Percentiles rank a stretch among this genome's conserved stretches.
Evolutionary conservation across 2,888 invertebrate genomes (phyloP).

Genomic region (Junonia oenone): DNA sequence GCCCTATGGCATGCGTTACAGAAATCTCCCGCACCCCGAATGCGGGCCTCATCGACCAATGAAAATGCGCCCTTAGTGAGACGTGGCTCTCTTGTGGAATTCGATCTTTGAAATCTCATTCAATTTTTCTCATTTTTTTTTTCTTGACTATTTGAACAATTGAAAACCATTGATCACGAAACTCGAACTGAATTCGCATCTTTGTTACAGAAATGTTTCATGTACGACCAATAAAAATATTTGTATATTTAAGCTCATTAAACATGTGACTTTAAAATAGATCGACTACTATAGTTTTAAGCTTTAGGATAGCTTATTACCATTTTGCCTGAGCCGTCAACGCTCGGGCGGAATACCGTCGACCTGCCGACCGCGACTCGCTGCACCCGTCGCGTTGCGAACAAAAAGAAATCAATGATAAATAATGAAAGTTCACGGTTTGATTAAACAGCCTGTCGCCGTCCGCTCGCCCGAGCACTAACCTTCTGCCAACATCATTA

Average conservation of each 20-base stretch:
- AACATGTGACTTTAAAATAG: too few relatives aligned
- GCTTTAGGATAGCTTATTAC: too few relatives aligned
- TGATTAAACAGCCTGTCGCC: constrained; percentile 69
- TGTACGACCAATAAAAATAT: neutral
- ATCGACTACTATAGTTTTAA: too few relatives aligned
- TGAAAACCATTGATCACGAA: neutral
- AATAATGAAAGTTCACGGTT: constrained; percentile 64
- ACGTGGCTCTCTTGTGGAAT: constrained; percentile 37
- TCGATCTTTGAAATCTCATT: constrained; percentile 22
- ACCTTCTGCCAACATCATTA: constrained; percentile 61
- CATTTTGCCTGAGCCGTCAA: neutral
- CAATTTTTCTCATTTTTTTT: constrained; percentile 3
- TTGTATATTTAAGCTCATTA: neutral
- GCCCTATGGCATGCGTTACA: too few relatives aligned
- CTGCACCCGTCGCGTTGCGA: constrained; percentile 5
- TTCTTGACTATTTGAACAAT: neutral
- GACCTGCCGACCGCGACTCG: neutral
- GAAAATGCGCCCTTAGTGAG: too few relatives aligned
- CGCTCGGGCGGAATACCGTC: neutral
- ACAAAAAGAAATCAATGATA: constrained; percentile 44
- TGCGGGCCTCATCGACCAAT: too few relatives aligned
- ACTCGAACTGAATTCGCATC: neutral
- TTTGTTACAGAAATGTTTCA: too few relatives aligned
- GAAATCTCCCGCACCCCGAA: too few relatives aligned
- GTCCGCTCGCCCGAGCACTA: constrained; percentile 44